Evolutionary conservation across 1,140 invertebrate species (phyloP).

Genomic region (Drosophila arawakana): DNA sequence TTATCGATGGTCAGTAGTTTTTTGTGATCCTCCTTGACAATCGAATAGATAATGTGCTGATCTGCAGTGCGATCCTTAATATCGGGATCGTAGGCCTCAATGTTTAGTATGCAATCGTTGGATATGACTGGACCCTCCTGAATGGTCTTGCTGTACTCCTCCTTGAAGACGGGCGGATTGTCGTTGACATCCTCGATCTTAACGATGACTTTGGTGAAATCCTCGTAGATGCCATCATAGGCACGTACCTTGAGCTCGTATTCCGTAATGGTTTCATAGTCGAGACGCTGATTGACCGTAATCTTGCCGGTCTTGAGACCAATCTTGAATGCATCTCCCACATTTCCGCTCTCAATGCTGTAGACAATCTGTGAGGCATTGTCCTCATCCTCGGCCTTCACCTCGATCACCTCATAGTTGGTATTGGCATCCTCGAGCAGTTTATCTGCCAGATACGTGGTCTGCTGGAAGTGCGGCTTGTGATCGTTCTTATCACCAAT

Average conservation of each 20-base stretch:
- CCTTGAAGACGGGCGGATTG: constrained; percentile 91
- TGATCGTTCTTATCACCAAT: constrained; percentile 97
- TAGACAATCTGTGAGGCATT: constrained; percentile 92
- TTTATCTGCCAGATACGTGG: constrained; percentile 90
- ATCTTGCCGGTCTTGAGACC: constrained; percentile 92
- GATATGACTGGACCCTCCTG: constrained; percentile 87
- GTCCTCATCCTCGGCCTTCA: constrained; percentile 92
- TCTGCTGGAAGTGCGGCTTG: constrained; percentile 90
- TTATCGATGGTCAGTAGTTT: constrained; percentile 89
- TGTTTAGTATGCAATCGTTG: constrained; percentile 87
- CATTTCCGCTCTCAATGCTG: constrained; percentile 91
- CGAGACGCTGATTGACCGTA: constrained; percentile 90
- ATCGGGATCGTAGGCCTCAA: constrained; percentile 93
- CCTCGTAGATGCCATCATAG: constrained; percentile 91
- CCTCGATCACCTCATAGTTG: constrained; percentile 92
- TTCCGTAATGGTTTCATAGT: constrained; percentile 93
- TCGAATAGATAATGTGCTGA: constrained; percentile 91
- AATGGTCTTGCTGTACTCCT: constrained; percentile 88
- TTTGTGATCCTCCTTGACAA: constrained; percentile 89
- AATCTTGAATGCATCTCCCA: constrained; percentile 91
- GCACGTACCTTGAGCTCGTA: constrained; percentile 91
- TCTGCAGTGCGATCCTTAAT: constrained; percentile 89
- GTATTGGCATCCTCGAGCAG: constrained; percentile 93
- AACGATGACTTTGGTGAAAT: constrained; percentile 90
- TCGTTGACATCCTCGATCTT: constrained; percentile 94